Evolutionary conservation across 2,113 vertebrate genomes (phyloP), one percentile per base, ranked within the genome.

Genomic region (Amphiprion ocellaris): DNA sequence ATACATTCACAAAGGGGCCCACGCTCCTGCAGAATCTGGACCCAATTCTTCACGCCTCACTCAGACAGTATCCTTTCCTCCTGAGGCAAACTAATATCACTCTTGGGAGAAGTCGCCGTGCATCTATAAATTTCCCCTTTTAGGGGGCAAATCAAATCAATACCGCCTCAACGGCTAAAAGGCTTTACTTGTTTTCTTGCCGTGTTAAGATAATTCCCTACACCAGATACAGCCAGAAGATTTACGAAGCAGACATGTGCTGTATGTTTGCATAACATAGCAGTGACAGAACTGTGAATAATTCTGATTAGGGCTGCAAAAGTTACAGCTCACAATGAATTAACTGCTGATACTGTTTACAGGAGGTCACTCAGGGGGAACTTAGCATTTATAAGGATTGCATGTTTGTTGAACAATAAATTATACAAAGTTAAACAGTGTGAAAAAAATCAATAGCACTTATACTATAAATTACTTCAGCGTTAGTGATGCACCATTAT

Each of bases 121-220:
- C 63, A 77, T 81, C 87, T 83, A 89, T 92, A 93, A 87, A 93
- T 92, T 87, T 65, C 69, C 74, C 39, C 59, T 79, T 87, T 90
- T 84, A 92, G 76, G 82, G 83, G 82, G 87, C 92, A 90, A 82
- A 84, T 90, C 89, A 82, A 94, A 94, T 92, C 82, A 79, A 87
- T 83, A 71, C 81, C 76, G 84, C 82, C 79, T 50, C 79, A 79
- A 79, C 81, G 74, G 78, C 83, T 84, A 76, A 86, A 83, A 59
- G 68, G 80, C 69, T 92, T 81, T 66, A 79, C 83, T 91, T 92
- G 82, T 92, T 92, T 90, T 91, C 82, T 85, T 65, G 50, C 76
- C 21, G 46, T 44, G 84, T 88, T 91, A 30, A 71, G 67, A 72
- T 90, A 74, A 87, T 86, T 93, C 88, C 75, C 85, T 30, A 59